phyloP scores from a whole-genome alignment of 1,140 invertebrate genomes.

The Hermetia illucens region DNA sequence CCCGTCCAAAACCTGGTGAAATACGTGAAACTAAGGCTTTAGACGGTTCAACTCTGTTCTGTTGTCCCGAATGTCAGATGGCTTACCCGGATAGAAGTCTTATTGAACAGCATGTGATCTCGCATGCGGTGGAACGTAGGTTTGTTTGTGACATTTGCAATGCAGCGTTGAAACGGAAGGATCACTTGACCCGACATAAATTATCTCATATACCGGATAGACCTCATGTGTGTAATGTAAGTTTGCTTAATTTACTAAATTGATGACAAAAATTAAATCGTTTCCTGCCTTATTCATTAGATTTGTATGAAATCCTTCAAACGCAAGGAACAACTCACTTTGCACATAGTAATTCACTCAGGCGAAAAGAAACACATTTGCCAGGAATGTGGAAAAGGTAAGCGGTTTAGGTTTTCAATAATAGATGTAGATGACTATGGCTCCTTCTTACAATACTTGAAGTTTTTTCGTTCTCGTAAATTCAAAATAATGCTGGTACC shows the following conservation, averaged over 20 bases:
- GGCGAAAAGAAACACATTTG: slow-evolving; percentile 76
- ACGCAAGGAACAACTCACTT: slow-evolving; percentile 66
- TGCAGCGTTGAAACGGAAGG: slow-evolving; percentile 66
- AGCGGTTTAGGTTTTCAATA: too few species aligned
- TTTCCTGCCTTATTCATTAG: slow-evolving; percentile 12
- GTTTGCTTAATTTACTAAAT: slow-evolving; percentile 5
- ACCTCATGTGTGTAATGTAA: slow-evolving; percentile 62
- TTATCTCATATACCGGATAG: slow-evolving; percentile 68
- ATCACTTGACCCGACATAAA: slow-evolving; percentile 66
- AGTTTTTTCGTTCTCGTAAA: too few species aligned
- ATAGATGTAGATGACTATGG: too few species aligned
- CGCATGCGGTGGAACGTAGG: slow-evolving; percentile 62
- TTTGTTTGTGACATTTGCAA: slow-evolving; percentile 77
- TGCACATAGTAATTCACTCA: slow-evolving; percentile 75
- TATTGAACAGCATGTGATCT: slow-evolving; percentile 68
- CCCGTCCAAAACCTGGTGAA: slow-evolving; percentile 62
- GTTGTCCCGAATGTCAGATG: slow-evolving; percentile 78
- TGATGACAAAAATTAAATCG: not conserved
- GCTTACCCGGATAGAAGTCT: slow-evolving; percentile 68
- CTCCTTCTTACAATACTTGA: too few species aligned
- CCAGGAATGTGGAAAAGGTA: slow-evolving; percentile 73
- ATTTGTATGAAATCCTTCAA: slow-evolving; percentile 76
- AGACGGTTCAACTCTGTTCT: slow-evolving; percentile 69
- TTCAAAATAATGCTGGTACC: too few species aligned
- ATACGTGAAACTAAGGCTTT: slow-evolving; percentile 66